A percentile compares a stretch with the other conserved stretches of the same genome.
phyloP scores from a whole-genome alignment of 2,888 invertebrate species.

The Erebia palarica region DNA sequence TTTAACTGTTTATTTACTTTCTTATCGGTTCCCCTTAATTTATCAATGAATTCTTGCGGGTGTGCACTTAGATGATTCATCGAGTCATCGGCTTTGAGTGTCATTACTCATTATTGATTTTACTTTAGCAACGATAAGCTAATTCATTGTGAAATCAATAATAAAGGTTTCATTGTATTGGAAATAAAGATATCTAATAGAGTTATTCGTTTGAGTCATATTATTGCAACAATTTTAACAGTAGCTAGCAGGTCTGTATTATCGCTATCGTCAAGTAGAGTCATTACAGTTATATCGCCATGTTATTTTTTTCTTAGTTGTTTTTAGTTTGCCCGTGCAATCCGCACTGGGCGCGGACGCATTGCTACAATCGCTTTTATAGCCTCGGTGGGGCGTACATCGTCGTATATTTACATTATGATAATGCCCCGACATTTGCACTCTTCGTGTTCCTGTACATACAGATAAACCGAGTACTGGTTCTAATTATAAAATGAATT shows the following conservation, averaged over 20 bases:
- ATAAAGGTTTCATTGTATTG: slow-evolving; percentile 4
- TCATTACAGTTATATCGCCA: slow-evolving; percentile 9
- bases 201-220: slow-evolving; percentile 13
- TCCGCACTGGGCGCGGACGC: slow-evolving; percentile 71
- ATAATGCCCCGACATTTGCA: slow-evolving; percentile 46
- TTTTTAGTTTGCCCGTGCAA: slow-evolving; percentile 72
- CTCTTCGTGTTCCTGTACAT: slow-evolving; percentile 44
- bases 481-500: slow-evolving; percentile 24
- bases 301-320: slow-evolving; percentile 43
- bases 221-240: neutral
- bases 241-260: slow-evolving; percentile 2
- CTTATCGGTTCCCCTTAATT: slow-evolving; percentile 40
- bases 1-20: slow-evolving; percentile 44
- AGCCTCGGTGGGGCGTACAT: slow-evolving; percentile 53
- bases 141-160: slow-evolving; percentile 21
- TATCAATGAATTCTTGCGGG: slow-evolving; percentile 39
- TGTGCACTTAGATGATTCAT: slow-evolving; percentile 39
- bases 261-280: slow-evolving; percentile 2
- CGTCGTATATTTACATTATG: slow-evolving; percentile 43
- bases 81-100: slow-evolving; percentile 23
- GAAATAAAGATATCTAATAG: neutral
- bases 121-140: slow-evolving; percentile 21
- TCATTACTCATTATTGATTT: slow-evolving; percentile 22
- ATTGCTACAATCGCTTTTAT: slow-evolving; percentile 55
- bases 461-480: slow-evolving; percentile 32